These are phyloP conservation scores for Apotomis turbidana DNA, from an alignment of 2,888 invertebrate species.

Conservation along the genomic window DNA sequence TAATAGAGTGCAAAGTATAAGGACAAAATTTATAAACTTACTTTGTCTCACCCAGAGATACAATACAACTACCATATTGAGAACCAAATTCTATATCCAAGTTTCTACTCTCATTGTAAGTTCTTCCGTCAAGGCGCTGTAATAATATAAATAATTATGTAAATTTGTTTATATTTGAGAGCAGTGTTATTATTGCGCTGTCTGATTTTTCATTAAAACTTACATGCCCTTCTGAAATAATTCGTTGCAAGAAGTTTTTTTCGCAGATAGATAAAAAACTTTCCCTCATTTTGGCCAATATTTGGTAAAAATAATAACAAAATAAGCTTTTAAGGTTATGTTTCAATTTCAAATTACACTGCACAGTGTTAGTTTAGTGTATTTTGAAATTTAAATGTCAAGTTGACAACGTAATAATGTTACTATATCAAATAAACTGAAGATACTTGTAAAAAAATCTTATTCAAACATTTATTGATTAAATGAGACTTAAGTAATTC, in stretches of 20 bases:
- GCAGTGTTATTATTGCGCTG: not conserved
- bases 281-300: conserved; percentile 84
- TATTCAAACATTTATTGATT: too few relatives aligned
- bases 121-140: conserved; percentile 92
- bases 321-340: conserved; percentile 15
- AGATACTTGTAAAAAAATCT: not conserved
- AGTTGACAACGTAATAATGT: conserved; percentile 1
- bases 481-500: too few relatives aligned
- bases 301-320: not conserved
- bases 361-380: too few relatives aligned
- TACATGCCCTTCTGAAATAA: conserved; percentile 87
- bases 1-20: too few relatives aligned
- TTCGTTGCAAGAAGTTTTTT: conserved; percentile 87
- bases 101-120: conserved; percentile 88
- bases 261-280: conserved; percentile 87
- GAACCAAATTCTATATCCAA: conserved; percentile 90
- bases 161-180: conserved; percentile 1
- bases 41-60: conserved; percentile 91
- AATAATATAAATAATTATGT: conserved; percentile 50
- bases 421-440: not conserved
- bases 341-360: not conserved
- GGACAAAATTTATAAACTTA: conserved; percentile 58
- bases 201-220: conserved; percentile 46
- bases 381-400: not conserved
- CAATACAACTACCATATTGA: conserved; percentile 92